phyloP scores from a whole-genome alignment of 2,113 vertebrate species.

The Zosterops hypoxanthus region DNA sequence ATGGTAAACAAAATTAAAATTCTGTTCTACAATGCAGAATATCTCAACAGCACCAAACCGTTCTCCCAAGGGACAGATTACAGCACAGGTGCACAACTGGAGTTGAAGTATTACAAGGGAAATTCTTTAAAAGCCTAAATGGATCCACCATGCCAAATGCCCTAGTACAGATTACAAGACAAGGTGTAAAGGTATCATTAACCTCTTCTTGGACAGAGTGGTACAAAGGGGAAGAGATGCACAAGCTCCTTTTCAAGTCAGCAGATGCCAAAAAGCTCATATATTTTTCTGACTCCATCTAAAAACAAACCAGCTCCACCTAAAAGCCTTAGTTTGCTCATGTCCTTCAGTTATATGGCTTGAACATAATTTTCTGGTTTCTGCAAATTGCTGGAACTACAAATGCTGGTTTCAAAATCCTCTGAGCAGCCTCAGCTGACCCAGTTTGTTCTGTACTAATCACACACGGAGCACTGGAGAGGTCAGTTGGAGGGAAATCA shows the following conservation, averaged over 20 bases:
- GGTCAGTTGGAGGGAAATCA: background rate
- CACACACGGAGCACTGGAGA: background rate
- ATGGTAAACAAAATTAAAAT: slow-evolving; percentile 7
- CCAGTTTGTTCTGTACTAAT: background rate
- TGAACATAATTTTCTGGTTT: background rate
- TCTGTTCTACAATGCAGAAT: background rate
- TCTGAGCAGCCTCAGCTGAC: background rate
- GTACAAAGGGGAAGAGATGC: background rate
- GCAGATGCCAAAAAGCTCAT: background rate
- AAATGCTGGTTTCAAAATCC: background rate
- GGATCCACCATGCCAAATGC: background rate
- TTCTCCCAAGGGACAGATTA: background rate
- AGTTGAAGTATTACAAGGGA: background rate
- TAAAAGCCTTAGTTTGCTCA: background rate
- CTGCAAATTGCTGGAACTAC: background rate
- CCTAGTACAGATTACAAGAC: background rate
- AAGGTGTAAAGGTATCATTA: background rate
- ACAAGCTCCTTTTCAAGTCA: background rate
- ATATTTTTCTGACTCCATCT: background rate
- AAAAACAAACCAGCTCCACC: background rate
- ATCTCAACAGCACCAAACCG: background rate
- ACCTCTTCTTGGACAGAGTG: background rate
- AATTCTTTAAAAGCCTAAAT: background rate
- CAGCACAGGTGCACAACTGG: background rate
- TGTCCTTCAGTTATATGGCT: background rate